Evolutionary conservation across 2,888 invertebrate species (phyloP), one percentile per base, ranked within the genome.

Genomic region (Brachynemurus nebulosus): DNA sequence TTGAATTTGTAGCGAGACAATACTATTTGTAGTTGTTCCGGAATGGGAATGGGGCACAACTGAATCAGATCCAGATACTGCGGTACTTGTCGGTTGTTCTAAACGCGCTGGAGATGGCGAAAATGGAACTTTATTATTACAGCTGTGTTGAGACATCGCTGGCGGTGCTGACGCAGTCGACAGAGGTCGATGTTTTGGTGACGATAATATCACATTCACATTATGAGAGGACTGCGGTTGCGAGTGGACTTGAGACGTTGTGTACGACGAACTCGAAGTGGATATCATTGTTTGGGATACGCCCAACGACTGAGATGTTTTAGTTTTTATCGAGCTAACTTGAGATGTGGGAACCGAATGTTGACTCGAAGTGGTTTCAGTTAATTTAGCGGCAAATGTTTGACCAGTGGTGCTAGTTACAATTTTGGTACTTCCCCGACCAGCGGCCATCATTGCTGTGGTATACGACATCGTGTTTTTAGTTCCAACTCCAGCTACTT

Each of bases 361-460:
- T 30, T 33, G 57, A 47, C 45, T 57, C 47, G 54, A 53, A 49
- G 67, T 62, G 63, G 67, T 62, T 64, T 77, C 74, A 7, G 78
- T 76, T 45, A 82, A 68, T 62, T 82, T 83, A 45, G 81, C 81
- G 14, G 82, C 82, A 64, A 82, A 82, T 2, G 81, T 79, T 64
- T 77, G 77, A 39, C 72, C 70, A n/a, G 76, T 69, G 16, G 58
- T 54, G 14, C 57, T 56, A 27, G 59, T 57, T 40, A 54, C 51
- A 46, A 56, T 51, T 48, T 55, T 57, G 6, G 49, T 46, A 19
- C 42, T 47, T 7, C 46, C 57, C 48, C 67, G 63, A 30, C 71
- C 69, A 16, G 70, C 64, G 19, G 71, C 70, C 66, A 71, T 70
- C 47, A 72, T 70, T 30, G 70, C 70, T 47, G 68, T 69, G 7